A percentile compares a stretch with the other conserved stretches of the same genome.
Evolutionary conservation across 2,797 vertebrate species (phyloP).

Genomic region (Acanthurus lineatus): DNA sequence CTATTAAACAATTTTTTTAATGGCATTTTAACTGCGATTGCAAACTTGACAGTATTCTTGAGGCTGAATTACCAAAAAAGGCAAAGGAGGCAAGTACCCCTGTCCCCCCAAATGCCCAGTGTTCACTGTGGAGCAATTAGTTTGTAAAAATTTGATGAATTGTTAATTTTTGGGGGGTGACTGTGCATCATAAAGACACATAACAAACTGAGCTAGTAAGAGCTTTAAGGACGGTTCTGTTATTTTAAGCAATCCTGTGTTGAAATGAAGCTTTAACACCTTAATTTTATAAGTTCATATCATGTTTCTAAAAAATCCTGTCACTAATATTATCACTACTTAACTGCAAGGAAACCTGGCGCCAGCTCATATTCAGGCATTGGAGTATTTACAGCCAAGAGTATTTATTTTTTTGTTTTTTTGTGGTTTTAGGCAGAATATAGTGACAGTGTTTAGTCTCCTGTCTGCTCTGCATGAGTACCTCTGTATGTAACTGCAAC

Average conservation of each 20-base stretch:
- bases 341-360: neutral
- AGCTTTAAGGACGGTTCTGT: neutral
- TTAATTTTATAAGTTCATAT: constrained; percentile 2
- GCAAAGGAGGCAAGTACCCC: constrained; percentile 6
- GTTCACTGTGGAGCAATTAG: constrained; percentile 20
- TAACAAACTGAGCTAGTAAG: constrained; percentile 7
- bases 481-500: neutral
- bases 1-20: constrained; percentile 8
- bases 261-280: neutral
- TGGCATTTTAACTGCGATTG: constrained; percentile 14
- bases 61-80: constrained; percentile 16
- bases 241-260: neutral
- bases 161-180: neutral
- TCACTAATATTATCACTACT: constrained; percentile 2
- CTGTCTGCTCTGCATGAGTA: constrained; percentile 6
- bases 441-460: neutral
- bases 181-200: neutral
- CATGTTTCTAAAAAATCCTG: neutral
- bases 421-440: neutral
- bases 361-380: neutral
- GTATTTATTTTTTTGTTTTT: neutral
- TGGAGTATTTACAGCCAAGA: neutral
- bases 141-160: constrained; percentile 28
- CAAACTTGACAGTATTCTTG: neutral
- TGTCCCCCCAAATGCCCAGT: constrained; percentile 4